Percentiles rank a stretch among this genome's conserved stretches.
phyloP scores from a whole-genome alignment of 2,888 invertebrate genomes.

The Seira ritae region DNA sequence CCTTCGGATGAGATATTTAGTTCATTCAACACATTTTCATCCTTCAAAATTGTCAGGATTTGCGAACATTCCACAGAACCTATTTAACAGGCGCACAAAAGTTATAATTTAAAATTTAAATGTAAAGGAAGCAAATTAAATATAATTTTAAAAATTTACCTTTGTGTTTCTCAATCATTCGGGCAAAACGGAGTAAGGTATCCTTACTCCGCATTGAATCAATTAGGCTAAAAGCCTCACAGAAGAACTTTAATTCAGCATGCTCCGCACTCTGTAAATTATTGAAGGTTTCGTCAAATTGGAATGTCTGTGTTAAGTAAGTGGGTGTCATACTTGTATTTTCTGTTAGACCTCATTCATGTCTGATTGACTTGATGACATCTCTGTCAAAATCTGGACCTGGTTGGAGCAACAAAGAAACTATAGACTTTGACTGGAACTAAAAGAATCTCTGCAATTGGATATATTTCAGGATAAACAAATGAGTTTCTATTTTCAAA shows the following conservation, averaged over 20 bases:
- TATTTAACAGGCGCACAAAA: no score
- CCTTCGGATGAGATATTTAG: neutral
- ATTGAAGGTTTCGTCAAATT: slow-evolving; percentile 37
- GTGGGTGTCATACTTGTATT: no score
- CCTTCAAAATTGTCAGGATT: slow-evolving; percentile 20
- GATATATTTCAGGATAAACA: no score
- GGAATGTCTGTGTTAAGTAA: slow-evolving; percentile 39
- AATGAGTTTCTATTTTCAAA: no score
- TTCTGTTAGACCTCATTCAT: no score
- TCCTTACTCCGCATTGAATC: slow-evolving; percentile 37
- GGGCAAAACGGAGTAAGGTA: slow-evolving; percentile 19
- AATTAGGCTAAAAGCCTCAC: slow-evolving; percentile 47
- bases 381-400: no score
- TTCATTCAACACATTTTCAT: slow-evolving; percentile 18
- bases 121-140: no score
- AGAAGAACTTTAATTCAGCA: slow-evolving; percentile 49
- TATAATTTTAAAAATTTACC: slow-evolving; percentile 28
- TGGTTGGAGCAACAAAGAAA: no score
- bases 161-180: slow-evolving; percentile 13
- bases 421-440: no score
- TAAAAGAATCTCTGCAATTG: no score
- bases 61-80: slow-evolving; percentile 11
- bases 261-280: slow-evolving; percentile 23
- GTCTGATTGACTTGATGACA: no score
- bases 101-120: no score